These are phyloP conservation scores for Cassiopea andromeda DNA, from an alignment of 30 jellyfish, hydroid and myxozoan genomes.

Conservation along the genomic window DNA sequence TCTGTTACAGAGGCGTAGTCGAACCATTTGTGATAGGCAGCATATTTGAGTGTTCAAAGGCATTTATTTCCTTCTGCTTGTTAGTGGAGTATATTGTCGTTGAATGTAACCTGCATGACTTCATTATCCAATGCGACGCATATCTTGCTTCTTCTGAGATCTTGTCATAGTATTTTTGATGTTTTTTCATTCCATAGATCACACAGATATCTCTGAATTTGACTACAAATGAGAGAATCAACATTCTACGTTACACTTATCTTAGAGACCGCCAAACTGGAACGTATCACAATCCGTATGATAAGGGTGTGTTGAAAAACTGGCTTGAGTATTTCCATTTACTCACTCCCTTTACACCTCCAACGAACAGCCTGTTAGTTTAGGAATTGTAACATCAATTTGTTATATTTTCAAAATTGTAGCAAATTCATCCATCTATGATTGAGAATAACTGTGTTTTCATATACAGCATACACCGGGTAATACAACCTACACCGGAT, in stretches of 20 bases:
- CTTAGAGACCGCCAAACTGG: slow-evolving; percentile 83
- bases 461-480: too few species aligned
- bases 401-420: not conserved
- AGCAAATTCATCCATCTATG: not conserved
- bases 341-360: slow-evolving; percentile 52
- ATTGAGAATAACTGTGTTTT: not conserved
- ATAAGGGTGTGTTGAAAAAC: slow-evolving; percentile 80
- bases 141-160: not conserved
- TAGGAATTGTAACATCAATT: not conserved
- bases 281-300: slow-evolving; percentile 75
- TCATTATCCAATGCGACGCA: not conserved
- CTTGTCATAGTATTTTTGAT: not conserved
- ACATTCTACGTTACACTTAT: slow-evolving; percentile 74
- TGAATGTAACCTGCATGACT: too few species aligned
- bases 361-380: slow-evolving; percentile 8
- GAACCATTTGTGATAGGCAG: too few species aligned
- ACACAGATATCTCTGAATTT: slow-evolving; percentile 71
- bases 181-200: slow-evolving; percentile 38
- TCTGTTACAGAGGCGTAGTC: too few species aligned
- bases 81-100: too few species aligned
- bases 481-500: too few species aligned
- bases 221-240: slow-evolving; percentile 86
- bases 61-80: too few species aligned
- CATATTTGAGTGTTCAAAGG: too few species aligned
- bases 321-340: slow-evolving; percentile 87